Evolutionary conservation across 2,113 vertebrate genomes (phyloP), one percentile per base, ranked within the genome.

Genomic region (Sciurus niger): DNA sequence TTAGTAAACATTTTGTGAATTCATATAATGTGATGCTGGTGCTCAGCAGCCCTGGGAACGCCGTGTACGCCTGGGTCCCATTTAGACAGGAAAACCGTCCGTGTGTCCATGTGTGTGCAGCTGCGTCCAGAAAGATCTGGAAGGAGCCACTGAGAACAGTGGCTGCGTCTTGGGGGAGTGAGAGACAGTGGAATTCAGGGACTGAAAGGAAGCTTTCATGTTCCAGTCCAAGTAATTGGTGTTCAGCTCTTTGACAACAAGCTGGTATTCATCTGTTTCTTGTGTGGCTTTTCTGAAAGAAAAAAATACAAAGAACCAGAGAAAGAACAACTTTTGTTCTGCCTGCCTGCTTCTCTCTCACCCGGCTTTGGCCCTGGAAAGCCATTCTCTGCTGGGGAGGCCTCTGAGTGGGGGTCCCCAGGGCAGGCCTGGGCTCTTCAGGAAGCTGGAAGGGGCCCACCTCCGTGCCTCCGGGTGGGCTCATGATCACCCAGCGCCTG

Each of bases 241-340:
- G 25, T 82, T 90, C 79, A 78, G 9, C 60, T 94, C 93, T 95
- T 84, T 79, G 32, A 67, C 77, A 92, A 22, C 0, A 16, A 94
- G 63, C 82, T 53, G 55, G 60, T 58, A 30, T 82, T 96, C 85
- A 83, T 92, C 84, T 90, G 88, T 77, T 84, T 88, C 88, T 92
- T 20, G 9, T 92, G 90, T 86, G 94, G 53, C 72, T 94, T 76
- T 98, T 83, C 94, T 51, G 76, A 83, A 92, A 94, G 73, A 78
- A 92, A 85, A 80, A 76, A 65, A 24, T 37, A 65, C 30, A 86
- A 86, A 93, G 90, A 92, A 9, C 12, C 53, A 60, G 84, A 84
- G 34, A 67, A 79, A 86, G 78, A 93, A 2, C 63, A 48, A 84
- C 89, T 79, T 89, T 20, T 55, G 55, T 55, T 55, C 55, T 55